Base-by-base conservation (phyloP, 2,797 vertebrate genomes). In the Netta rufina region DNA sequence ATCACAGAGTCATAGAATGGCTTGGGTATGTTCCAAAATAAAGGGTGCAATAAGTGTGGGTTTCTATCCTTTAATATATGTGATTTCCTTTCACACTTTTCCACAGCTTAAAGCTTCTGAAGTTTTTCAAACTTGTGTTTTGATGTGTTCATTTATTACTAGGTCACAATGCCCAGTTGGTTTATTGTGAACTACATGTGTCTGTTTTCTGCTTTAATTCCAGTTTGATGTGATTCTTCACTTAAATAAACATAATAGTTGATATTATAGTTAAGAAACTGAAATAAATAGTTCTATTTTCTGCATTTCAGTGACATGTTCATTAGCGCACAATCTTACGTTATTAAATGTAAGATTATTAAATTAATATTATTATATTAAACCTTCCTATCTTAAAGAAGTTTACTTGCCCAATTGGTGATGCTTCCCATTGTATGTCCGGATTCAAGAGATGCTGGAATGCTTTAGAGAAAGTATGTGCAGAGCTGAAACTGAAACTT, bases 401-500 rank as follows among this genome's bases (percentile, higher is more conserved):
- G 43, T 8, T 41, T 20, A 54, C 10, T 28, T 73, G 28, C 27
- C n/a, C n/a, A 65, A 45, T 21, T 57, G 27, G 14, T 49, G 33
- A 57, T n/a, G 38, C 13, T 66, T 49, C 33, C 53, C 14, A 39
- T 15, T 70, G 21, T 33, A 14, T 22, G 25, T 36, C 45, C 98
- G 93, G 98, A 98, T 30, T 79, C 95, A 81, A 41, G 18, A 79
- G 15, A 22, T 15, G 32, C 51, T 61, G 36, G 30, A 11, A 58
- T 81, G 24, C 14, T 43, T 71, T 99, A 91, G 98, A 99, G 80
- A 98, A 98, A 96, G 96, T 98, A 60, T 96, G 92, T 84, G 94
- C 97, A 71, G 98, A 98, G 49, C 92, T 98, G 80, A 98, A 97
- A 86, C 97, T 99, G 66, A 98, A 98, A 65, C 96, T 98, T 32